These are phyloP conservation scores for Ailurus styani DNA, from an alignment of 2,113 vertebrate species.

Conservation along the genomic window DNA sequence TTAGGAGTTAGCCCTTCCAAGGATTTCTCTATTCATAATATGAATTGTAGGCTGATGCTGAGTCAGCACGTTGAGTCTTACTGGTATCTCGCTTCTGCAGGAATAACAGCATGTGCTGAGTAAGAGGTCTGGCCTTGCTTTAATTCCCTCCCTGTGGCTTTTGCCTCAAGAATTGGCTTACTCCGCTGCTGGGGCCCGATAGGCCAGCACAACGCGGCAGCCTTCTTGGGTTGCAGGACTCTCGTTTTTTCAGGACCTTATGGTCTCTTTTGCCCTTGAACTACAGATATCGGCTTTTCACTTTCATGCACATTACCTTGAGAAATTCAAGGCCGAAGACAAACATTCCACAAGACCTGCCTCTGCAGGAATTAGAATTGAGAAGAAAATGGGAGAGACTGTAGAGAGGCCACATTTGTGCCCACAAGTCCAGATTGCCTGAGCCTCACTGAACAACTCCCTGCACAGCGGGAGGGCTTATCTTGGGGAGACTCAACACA, in stretches of 20 bases:
- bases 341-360: not conserved
- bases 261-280: slow-evolving; percentile 63
- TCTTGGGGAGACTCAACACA: not conserved
- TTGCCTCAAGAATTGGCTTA: slow-evolving; percentile 40
- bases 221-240: slow-evolving; percentile 52
- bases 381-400: not conserved
- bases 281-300: slow-evolving; percentile 46
- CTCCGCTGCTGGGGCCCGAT: slow-evolving; percentile 45
- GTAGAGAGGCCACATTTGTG: not conserved
- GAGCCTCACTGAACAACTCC: not conserved
- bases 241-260: slow-evolving; percentile 29
- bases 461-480: not conserved
- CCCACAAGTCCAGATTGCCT: not conserved
- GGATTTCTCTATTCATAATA: slow-evolving; percentile 44
- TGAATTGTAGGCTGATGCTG: slow-evolving; percentile 22
- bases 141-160: slow-evolving; percentile 63
- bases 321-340: slow-evolving; percentile 37
- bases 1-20: slow-evolving; percentile 31
- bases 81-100: not conserved
- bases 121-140: slow-evolving; percentile 57
- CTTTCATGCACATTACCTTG: not conserved
- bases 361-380: not conserved
- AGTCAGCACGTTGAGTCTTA: slow-evolving; percentile 50
- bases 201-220: not conserved
- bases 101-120: slow-evolving; percentile 62